phyloP scores from a whole-genome alignment of 2,888 invertebrate species.

The Tillus elongatus region DNA sequence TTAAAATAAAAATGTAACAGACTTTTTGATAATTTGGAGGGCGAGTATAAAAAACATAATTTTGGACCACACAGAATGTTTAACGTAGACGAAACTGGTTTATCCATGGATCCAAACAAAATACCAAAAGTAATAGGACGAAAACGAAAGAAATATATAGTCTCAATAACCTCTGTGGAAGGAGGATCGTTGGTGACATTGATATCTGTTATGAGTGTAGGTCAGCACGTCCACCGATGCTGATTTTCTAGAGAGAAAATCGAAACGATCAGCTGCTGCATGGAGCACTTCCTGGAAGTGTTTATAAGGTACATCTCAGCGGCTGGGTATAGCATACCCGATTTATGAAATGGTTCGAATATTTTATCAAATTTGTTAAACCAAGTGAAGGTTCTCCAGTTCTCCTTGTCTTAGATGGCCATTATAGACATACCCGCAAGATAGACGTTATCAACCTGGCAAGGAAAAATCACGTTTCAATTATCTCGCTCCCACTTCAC shows the following conservation, averaged over 20 bases:
- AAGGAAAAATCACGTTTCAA: constrained; percentile 1
- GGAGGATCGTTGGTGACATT: neutral
- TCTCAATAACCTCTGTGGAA: neutral
- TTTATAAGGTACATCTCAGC: neutral
- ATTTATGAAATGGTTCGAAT: neutral
- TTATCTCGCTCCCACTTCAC: no score
- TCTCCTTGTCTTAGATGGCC: neutral
- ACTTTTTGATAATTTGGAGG: no score
- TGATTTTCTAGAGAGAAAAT: neutral
- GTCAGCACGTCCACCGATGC: neutral
- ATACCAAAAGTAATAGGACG: neutral
- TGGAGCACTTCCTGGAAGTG: neutral
- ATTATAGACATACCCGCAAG: neutral
- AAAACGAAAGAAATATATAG: neutral
- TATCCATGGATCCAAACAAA: neutral
- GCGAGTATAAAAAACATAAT: constrained; percentile 3
- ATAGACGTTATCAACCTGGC: neutral
- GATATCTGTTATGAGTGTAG: neutral
- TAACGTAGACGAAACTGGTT: constrained; percentile 2
- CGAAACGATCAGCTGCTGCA: neutral
- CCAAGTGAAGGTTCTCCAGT: neutral
- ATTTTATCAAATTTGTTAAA: neutral
- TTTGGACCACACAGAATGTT: constrained; percentile 1
- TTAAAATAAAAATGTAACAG: no score
- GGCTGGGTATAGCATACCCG: neutral